Evolutionary conservation across 2,888 invertebrate species (phyloP).

Genomic region (Fragum fragum): DNA sequence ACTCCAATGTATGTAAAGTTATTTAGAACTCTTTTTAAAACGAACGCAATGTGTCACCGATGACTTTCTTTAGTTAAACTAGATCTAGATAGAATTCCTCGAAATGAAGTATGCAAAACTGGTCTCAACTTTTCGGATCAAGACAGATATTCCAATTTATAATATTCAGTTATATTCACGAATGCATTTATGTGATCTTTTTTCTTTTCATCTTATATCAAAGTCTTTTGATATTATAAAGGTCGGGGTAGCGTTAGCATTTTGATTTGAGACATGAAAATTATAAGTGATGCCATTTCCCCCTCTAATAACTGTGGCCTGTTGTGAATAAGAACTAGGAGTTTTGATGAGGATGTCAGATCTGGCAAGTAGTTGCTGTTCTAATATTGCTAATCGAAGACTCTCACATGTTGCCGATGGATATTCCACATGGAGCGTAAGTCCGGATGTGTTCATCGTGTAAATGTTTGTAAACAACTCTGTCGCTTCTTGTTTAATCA

Average conservation of each 20-base stretch:
- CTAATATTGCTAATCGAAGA: not conserved
- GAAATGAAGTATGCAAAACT: no score
- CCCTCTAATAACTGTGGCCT: not conserved
- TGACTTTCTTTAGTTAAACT: no score
- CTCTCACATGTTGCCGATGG: not conserved
- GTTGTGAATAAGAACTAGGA: not conserved
- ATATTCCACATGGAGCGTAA: not conserved
- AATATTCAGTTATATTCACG: no score
- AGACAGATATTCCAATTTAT: no score
- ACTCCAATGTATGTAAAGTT: no score
- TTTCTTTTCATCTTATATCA: no score
- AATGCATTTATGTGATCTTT: no score
- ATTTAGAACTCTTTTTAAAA: no score
- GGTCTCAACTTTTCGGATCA: no score
- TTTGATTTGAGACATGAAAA: not conserved
- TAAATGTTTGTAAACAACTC: not conserved
- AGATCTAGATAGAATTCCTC: no score
- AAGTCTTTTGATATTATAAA: no score
- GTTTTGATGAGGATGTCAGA: conserved; percentile 1
- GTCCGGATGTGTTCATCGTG: not conserved
- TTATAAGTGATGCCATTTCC: not conserved
- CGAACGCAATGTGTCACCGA: no score
- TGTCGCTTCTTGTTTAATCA: not conserved
- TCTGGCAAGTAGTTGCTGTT: conserved; percentile 4
- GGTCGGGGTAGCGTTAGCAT: not conserved